Conservation (phyloP, 2,113 vertebrate species). For the Baryphthengus martii region DNA sequence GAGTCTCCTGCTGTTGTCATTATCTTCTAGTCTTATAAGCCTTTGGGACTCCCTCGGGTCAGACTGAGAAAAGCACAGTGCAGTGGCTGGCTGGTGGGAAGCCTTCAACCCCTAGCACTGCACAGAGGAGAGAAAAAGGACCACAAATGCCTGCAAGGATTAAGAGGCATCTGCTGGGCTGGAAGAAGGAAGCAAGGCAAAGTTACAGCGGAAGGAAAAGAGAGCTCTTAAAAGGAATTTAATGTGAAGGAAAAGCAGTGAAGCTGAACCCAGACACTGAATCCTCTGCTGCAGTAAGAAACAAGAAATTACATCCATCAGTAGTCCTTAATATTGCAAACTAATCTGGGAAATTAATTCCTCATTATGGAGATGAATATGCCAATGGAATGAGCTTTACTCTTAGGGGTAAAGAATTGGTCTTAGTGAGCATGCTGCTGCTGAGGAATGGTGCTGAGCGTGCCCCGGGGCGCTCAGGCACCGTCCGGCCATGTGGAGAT, state of each 20-base stretch:
- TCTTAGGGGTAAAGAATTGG: not conserved
- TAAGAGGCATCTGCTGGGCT: not conserved
- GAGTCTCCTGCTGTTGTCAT: not conserved
- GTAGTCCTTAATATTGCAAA: not conserved
- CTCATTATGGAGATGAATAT: not conserved
- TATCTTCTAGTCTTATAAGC: not conserved
- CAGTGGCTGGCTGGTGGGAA: not conserved
- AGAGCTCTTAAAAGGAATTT: not conserved
- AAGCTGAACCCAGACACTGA: not conserved
- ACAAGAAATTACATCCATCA: not conserved
- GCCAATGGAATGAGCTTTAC: not conserved
- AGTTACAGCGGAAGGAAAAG: not conserved
- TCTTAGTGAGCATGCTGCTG: not conserved
- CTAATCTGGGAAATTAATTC: not conserved
- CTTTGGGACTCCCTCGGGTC: not conserved
- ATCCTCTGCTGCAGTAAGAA: not conserved
- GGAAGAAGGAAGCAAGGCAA: not conserved
- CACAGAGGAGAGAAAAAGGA: not conserved
- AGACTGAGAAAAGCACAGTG: not conserved
- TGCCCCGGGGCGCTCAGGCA: not conserved
- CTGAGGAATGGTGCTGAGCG: not conserved
- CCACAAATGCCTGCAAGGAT: not conserved
- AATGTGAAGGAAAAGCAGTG: not conserved
- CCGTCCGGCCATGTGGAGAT: fast-evolving
- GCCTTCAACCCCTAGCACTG: not conserved